Conservation (phyloP, 2,888 invertebrate species). For the Hypolimnas misippus region DNA sequence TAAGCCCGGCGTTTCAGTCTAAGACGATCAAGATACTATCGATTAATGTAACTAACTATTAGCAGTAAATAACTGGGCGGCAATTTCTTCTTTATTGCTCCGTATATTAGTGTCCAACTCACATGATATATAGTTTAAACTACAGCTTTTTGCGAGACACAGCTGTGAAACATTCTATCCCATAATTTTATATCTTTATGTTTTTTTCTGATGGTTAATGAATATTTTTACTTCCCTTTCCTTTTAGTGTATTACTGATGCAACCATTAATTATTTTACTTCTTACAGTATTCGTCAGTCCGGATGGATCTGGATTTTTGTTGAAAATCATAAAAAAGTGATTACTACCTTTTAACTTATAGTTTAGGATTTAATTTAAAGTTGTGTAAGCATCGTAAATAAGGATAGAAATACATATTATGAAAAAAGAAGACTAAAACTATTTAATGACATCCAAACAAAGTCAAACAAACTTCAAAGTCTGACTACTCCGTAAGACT, state of each 20-base stretch:
- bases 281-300: neutral
- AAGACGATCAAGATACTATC: slow-evolving; percentile 36
- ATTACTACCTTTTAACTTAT: too few relatives aligned
- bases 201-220: slow-evolving; percentile 17
- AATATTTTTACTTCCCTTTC: slow-evolving; percentile 24
- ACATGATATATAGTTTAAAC: slow-evolving; percentile 32
- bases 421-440: too few relatives aligned
- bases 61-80: slow-evolving; percentile 29
- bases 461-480: too few relatives aligned
- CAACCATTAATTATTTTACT: neutral
- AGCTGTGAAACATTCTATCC: slow-evolving; percentile 28
- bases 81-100: slow-evolving; percentile 36
- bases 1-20: slow-evolving; percentile 22
- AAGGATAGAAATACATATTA: too few relatives aligned
- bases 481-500: too few relatives aligned
- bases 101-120: slow-evolving; percentile 38
- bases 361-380: too few relatives aligned
- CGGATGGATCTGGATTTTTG: too few relatives aligned
- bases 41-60: slow-evolving; percentile 34
- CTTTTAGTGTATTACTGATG: neutral
- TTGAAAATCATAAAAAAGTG: neutral
- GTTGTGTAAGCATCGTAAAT: too few relatives aligned
- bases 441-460: too few relatives aligned
- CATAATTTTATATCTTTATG: slow-evolving; percentile 24
- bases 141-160: slow-evolving; percentile 29